phyloP scores from a whole-genome alignment of 2,797 vertebrate species.

The Sebastes elongatus region DNA sequence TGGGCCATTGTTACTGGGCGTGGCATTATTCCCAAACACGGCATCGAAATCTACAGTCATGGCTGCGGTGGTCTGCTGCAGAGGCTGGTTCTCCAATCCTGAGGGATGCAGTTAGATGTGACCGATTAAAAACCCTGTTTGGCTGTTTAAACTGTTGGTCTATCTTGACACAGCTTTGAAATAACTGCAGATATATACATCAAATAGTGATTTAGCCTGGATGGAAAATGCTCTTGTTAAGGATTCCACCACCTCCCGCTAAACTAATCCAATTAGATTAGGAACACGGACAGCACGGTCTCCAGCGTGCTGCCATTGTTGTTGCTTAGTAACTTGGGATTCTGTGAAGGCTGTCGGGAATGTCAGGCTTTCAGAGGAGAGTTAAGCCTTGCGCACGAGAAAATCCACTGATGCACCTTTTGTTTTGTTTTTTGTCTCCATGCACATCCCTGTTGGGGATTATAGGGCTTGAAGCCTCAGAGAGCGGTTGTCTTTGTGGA shows the following conservation, averaged over 20 bases:
- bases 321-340: conserved; percentile 53
- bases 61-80: conserved; percentile 77
- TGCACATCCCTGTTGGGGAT: conserved; percentile 37
- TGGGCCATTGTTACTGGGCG: conserved; percentile 80
- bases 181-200: background rate
- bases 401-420: conserved; percentile 51
- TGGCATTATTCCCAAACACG: conserved; percentile 88
- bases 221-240: background rate
- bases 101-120: conserved; percentile 71
- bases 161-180: conserved; percentile 1
- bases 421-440: conserved; percentile 32
- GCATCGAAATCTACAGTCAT: conserved; percentile 94
- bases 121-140: conserved; percentile 34
- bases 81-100: conserved; percentile 82
- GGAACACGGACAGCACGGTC: conserved; percentile 21
- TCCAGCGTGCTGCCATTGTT: conserved; percentile 33
- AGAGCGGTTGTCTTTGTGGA: background rate
- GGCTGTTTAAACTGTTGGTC: background rate
- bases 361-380: conserved; percentile 33
- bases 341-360: conserved; percentile 22
- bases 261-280: conserved; percentile 54
- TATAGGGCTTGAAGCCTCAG: conserved; percentile 6
- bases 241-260: conserved; percentile 33
- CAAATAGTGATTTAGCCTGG: background rate
- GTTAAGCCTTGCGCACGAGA: conserved; percentile 34